Base-by-base conservation (phyloP, 2,797 vertebrate genomes). In the Syncerus caffer region DNA sequence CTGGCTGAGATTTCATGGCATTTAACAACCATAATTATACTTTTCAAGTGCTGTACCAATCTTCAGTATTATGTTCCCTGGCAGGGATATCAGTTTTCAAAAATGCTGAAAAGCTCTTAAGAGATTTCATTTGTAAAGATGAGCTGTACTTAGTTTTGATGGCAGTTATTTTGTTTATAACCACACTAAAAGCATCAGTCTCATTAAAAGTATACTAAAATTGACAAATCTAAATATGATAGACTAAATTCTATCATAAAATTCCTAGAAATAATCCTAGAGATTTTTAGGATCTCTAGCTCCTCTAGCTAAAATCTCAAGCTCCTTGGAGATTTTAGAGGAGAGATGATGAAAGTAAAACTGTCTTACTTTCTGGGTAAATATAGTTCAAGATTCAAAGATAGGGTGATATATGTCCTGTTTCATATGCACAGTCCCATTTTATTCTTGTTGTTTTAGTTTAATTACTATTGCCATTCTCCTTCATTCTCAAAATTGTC, bases 1-100 rank as follows among this genome's bases (percentile, higher is more conserved):
- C 50, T 84, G 45, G 83, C 85, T 97, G 89, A 89, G 67, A 91
- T 94, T 97, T 93, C 74, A 79, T 93, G 79, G 89, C 90, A 91
- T 95, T 97, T 97, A 97, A 94, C 93, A 96, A 90, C 85, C 89
- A 82, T 98, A 98, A 97, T 98, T 98, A 96, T 16, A 91, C 96
- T 96, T 96, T 98, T 86, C 55, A 95, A 97, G 92, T 94, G 86
- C 79, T 89, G 12, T 57, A 96, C 92, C 85, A 87, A 60, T 97
- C 78, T 97, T 93, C 64, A 79, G 80, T 90, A 88, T 85, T 90
- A 90, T n/a, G 78, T 92, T 95, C 95, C 57, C 62, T 93, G 78
- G 85, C 79, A 90, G 67, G 34, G 42, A 92, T 95, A 94, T 96
- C 97, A 97, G 85, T 93, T 98, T 98, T 97, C 79, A 95, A 94